Evolutionary conservation across 2,888 invertebrate genomes (phyloP), one percentile per base, ranked within the genome.

Genomic region (Matsumyia berberina): DNA sequence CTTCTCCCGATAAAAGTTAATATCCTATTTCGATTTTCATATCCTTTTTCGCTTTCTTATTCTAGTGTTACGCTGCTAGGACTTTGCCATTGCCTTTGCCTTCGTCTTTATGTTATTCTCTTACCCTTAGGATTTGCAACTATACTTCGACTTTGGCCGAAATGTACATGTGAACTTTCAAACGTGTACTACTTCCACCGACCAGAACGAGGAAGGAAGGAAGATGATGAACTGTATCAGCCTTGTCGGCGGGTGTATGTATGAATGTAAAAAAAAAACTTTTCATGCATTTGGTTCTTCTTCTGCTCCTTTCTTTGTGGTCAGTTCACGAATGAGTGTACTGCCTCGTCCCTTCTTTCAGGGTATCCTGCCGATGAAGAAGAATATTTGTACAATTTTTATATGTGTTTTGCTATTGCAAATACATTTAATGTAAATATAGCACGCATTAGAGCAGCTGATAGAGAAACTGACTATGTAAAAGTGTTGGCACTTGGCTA

Each of bases 371-470:
- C 24, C 58, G 33, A 35, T 24, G 72, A 49, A 33, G 51, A 77
- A 81, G 77, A 81, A 69, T 81, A 73, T 86, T 81, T 81, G 62
- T 74, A 81, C 82, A 78, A 78, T 79, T 79, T 79, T 72, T 79
- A 70, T 72, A 72, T 72, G 62, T 78, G 39, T 42, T 57, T 58
- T 64, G 62, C 64, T 51, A 79, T 72, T 79, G 72, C 79, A 79
- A 79, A 79, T 72, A 79, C 79, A 79, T 64, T 82, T 86, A 86
- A 85, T 86, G 86, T 86, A 85, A 80, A 86, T 86, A 86, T 80
- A 86, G 73, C 86, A 86, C 86, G 86, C 83, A 86, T 83, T 72
- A 72, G 46, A 55, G 42, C 31, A 42, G 39, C 31, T 31, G 51
- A 39, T 31, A 51, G 51, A 53, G 46, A 12, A 33, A 24, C 24